Conservation (phyloP, 2,113 vertebrate species). For the Xiphophorus couchianus region DNA sequence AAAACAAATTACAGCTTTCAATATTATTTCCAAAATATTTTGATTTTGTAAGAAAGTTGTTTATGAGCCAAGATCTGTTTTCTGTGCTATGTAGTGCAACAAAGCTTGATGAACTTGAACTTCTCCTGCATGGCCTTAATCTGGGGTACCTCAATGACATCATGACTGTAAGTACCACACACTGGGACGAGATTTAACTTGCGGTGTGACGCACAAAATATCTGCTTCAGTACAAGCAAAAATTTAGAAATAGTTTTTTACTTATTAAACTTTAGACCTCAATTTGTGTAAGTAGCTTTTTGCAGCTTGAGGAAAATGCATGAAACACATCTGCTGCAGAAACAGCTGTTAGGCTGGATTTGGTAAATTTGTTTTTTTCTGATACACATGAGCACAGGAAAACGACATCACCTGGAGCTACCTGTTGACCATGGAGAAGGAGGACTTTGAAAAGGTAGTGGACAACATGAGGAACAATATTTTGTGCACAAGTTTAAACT, state of each 20-base stretch:
- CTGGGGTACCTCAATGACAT: constrained; percentile 84
- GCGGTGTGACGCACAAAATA: too few species aligned
- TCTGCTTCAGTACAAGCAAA: too few species aligned
- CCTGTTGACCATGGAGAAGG: constrained; percentile 87
- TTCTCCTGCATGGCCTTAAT: constrained; percentile 89
- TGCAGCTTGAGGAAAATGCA: constrained; percentile 4
- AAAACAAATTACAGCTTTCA: neutral
- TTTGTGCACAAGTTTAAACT: neutral
- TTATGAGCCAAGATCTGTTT: neutral
- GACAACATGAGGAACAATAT: neutral
- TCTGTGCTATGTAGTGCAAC: constrained; percentile 72
- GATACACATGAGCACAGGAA: constrained; percentile 76
- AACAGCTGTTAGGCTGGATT: constrained; percentile 40
- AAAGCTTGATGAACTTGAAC: constrained; percentile 84
- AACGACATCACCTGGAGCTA: constrained; percentile 85
- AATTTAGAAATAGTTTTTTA: too few species aligned
- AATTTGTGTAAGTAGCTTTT: constrained; percentile 38
- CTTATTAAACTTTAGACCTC: too few species aligned
- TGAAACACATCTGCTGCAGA: constrained; percentile 47
- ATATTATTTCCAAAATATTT: too few species aligned
- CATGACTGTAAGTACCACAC: constrained; percentile 66
- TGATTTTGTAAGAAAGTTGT: too few species aligned
- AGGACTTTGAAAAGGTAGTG: constrained; percentile 88
- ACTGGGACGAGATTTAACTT: neutral
- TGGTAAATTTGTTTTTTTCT: constrained; percentile 20